Evolutionary conservation across 2,888 invertebrate genomes (phyloP).

Genomic region (Nomada fucata): DNA sequence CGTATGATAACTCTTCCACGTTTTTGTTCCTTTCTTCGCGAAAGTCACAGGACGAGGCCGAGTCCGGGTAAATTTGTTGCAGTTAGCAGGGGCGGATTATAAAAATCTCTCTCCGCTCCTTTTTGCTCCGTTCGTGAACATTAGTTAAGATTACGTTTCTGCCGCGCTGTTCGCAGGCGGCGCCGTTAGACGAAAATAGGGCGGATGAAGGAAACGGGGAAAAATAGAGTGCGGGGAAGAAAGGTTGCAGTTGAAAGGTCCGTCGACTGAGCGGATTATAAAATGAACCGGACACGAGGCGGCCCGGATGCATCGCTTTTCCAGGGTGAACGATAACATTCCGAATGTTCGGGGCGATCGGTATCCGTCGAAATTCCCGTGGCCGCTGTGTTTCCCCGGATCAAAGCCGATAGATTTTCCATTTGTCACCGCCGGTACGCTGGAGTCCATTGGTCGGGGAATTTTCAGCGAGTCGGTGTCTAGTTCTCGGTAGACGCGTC

Average conservation of each 20-base stretch:
- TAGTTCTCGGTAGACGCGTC: constrained; percentile 59
- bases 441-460: constrained; percentile 58
- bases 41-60: not conserved
- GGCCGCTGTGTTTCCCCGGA: constrained; percentile 65
- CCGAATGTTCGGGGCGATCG: constrained; percentile 36
- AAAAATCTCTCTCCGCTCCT: not conserved
- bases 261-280: constrained; percentile 38
- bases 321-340: constrained; percentile 52
- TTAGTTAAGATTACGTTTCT: constrained; percentile 32
- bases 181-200: not conserved
- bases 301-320: constrained; percentile 48
- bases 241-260: not conserved
- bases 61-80: not conserved
- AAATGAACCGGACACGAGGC: constrained; percentile 27
- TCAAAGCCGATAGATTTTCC: constrained; percentile 66
- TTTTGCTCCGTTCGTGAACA: not conserved
- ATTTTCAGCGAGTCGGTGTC: constrained; percentile 58
- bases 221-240: constrained; percentile 16
- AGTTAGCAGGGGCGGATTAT: constrained; percentile 2
- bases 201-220: too few relatives aligned
- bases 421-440: constrained; percentile 53
- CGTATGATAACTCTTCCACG: constrained; percentile 2
- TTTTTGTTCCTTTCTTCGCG: too few relatives aligned
- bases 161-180: not conserved
- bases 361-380: constrained; percentile 64